phyloP scores from a whole-genome alignment of 2,888 invertebrate genomes.

The Agonopterix alstromeriana region DNA sequence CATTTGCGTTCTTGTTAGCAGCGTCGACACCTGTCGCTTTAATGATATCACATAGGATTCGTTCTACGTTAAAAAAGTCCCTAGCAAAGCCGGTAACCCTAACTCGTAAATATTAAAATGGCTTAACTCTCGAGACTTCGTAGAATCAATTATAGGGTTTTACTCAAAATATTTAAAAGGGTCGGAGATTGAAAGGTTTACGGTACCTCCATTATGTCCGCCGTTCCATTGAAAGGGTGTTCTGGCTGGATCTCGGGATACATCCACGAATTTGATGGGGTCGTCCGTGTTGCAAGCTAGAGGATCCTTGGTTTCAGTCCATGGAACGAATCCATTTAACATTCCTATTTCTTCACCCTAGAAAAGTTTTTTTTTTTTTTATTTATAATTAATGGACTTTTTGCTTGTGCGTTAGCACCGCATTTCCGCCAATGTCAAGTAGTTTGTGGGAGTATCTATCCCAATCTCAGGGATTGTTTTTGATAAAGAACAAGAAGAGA shows the following conservation, averaged over 20 bases:
- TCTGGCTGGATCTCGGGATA: conserved; percentile 84
- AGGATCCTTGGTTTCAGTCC: conserved; percentile 76
- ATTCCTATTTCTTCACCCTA: conserved; percentile 88
- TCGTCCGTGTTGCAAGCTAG: conserved; percentile 75
- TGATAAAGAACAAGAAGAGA: too few relatives aligned
- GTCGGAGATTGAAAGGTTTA: conserved; percentile 11
- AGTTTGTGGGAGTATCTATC: too few relatives aligned
- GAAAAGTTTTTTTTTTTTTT: too few relatives aligned
- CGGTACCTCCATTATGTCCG: conserved; percentile 73
- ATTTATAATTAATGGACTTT: too few relatives aligned
- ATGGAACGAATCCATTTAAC: conserved; percentile 75
- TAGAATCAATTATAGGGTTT: background rate
- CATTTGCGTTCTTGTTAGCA: background rate
- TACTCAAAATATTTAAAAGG: conserved; percentile 26
- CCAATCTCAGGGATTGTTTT: too few relatives aligned
- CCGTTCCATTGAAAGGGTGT: conserved; percentile 89
- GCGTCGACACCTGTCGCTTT: conserved; percentile 8
- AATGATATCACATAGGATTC: background rate
- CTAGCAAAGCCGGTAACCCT: too few relatives aligned
- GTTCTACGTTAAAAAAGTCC: too few relatives aligned
- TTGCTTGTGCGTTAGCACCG: too few relatives aligned
- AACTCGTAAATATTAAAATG: too few relatives aligned
- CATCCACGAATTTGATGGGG: conserved; percentile 70
- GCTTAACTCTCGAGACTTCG: background rate
- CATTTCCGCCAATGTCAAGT: too few relatives aligned